These are phyloP conservation scores for Poecile atricapillus DNA, from an alignment of 2,113 vertebrate genomes.

Conservation along the genomic window DNA sequence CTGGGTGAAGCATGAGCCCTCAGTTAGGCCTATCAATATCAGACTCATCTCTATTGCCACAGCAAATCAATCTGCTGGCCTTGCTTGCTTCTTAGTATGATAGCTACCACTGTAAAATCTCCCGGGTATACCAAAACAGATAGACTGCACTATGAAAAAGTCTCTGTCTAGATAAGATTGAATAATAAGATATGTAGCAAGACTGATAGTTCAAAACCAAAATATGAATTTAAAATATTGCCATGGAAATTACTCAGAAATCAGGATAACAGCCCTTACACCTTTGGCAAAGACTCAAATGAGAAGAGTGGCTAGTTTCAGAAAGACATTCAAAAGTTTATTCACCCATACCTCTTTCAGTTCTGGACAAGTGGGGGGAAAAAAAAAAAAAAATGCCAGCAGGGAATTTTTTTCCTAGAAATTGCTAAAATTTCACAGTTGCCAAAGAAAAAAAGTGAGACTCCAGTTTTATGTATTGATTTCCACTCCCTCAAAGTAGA, in stretches of 20 bases:
- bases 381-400: background rate
- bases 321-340: background rate
- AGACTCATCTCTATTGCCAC: background rate
- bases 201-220: background rate
- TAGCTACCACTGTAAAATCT: background rate
- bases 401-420: background rate
- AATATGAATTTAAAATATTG: background rate
- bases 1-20: slow-evolving; percentile 4
- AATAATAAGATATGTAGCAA: background rate
- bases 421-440: background rate
- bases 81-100: background rate
- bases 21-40: background rate
- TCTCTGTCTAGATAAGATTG: background rate
- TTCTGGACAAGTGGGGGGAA: background rate
- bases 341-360: background rate
- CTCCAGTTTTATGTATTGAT: background rate
- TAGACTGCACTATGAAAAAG: background rate
- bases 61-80: background rate
- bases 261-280: rapidly evolving
- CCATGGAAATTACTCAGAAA: background rate
- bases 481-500: background rate
- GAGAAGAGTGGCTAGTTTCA: background rate
- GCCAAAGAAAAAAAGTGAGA: background rate
- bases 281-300: background rate
- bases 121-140: background rate